These are phyloP conservation scores for Manduca sexta DNA, from an alignment of 1,140 invertebrate genomes.

Conservation along the genomic window DNA sequence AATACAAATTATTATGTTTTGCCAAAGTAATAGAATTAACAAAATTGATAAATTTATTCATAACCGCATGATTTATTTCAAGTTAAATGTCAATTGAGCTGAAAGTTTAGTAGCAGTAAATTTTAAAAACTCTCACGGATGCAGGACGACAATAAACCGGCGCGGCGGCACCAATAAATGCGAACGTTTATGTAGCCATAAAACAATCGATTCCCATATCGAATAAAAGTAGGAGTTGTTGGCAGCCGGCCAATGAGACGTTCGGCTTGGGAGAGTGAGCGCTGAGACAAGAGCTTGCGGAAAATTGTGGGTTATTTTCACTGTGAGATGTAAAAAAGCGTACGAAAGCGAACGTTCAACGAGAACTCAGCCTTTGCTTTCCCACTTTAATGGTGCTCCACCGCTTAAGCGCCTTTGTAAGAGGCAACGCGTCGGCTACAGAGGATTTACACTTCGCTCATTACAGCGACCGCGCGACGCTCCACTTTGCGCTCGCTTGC, in stretches of 20 bases:
- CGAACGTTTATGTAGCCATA: conserved; percentile 49
- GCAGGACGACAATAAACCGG: conserved; percentile 42
- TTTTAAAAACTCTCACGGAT: conserved; percentile 44
- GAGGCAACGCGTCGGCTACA: conserved; percentile 13
- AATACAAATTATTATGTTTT: not conserved
- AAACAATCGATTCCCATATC: conserved; percentile 54
- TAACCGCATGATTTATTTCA: conserved; percentile 12
- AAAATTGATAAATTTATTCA: not conserved
- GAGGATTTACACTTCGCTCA: conserved; percentile 39
- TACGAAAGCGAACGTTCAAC: conserved; percentile 41
- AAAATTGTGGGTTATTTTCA: conserved; percentile 40
- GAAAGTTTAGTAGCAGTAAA: conserved; percentile 42
- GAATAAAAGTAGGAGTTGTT: conserved; percentile 51
- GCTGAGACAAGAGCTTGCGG: conserved; percentile 31
- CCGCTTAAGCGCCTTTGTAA: conserved; percentile 31
- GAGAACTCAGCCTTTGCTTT: conserved; percentile 41
- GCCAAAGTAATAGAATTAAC: not conserved
- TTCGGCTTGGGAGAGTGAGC: conserved; percentile 23
- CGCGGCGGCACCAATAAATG: conserved; percentile 49
- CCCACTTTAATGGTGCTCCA: conserved; percentile 37
- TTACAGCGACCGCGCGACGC: conserved; percentile 13
- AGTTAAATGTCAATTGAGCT: conserved; percentile 32
- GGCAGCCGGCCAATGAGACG: conserved; percentile 52
- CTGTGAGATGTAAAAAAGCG: conserved; percentile 42
- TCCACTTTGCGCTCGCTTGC: not conserved